phyloP scores from a whole-genome alignment of 2,888 invertebrate species.

The Ectemnius continuus region DNA sequence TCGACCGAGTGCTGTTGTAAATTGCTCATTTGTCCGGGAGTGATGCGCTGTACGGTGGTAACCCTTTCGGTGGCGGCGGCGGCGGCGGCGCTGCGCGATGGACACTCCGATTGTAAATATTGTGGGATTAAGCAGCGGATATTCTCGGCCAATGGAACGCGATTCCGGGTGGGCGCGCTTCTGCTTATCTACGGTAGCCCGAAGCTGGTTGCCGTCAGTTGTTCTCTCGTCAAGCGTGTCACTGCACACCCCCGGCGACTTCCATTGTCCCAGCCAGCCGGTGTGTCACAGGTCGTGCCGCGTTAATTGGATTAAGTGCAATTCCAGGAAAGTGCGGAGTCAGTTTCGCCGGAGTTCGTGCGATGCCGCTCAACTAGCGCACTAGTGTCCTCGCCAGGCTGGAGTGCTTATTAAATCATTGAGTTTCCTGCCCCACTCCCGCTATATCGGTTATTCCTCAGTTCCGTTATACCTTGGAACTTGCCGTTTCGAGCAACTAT shows the following conservation, averaged over 20 bases:
- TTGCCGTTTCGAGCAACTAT: too few relatives aligned
- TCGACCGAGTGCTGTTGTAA: slow-evolving; percentile 24
- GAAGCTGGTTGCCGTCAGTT: slow-evolving; percentile 24
- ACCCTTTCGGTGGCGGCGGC: slow-evolving; percentile 27
- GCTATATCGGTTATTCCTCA: too few relatives aligned
- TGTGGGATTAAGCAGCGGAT: slow-evolving; percentile 47
- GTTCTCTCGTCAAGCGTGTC: slow-evolving; percentile 15
- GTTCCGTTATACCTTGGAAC: too few relatives aligned
- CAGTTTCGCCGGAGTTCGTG: too few relatives aligned
- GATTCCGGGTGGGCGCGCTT: slow-evolving; percentile 22
- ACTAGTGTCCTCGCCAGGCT: too few relatives aligned
- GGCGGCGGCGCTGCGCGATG: neutral
- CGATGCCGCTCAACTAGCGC: too few relatives aligned
- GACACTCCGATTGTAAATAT: slow-evolving; percentile 59
- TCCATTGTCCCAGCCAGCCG: too few relatives aligned
- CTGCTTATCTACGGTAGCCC: slow-evolving; percentile 23
- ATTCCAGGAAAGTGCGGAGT: too few relatives aligned
- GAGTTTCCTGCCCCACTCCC: too few relatives aligned
- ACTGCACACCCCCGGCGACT: neutral
- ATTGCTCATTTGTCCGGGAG: slow-evolving; percentile 25
- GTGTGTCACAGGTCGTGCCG: neutral
- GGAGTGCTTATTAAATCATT: too few relatives aligned
- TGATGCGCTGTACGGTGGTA: neutral
- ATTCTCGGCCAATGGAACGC: neutral
- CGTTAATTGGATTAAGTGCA: slow-evolving; percentile 1